Base-by-base conservation (phyloP, 2,797 vertebrate species). In the Sciurus carolinensis region DNA sequence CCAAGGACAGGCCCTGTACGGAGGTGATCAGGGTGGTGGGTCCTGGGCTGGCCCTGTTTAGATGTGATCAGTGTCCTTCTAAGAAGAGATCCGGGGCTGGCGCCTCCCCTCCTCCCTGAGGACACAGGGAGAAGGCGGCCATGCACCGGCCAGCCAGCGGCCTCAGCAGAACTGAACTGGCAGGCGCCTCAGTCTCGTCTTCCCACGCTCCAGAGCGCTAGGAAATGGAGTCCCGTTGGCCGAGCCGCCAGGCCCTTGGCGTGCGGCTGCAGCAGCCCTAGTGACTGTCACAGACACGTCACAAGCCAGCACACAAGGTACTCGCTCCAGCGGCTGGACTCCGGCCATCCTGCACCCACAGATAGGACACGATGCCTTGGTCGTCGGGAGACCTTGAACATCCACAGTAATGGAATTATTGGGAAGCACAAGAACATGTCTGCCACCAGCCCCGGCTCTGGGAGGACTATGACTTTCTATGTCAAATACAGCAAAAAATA, bases 311-410 rank as follows among this genome's bases (percentile, higher is more conserved):
- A 15, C 17, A 4, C 52, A 52, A 64, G 91, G 87, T 92, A 98
- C 99, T 98, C 96, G 99, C 99, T 98, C 99, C 99, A 2, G 99
- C 99, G 57, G 99, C 99, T 88, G 99, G 99, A 98, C 99, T 99
- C 98, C 99, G 99, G 85, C 98, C 98, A 90, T 99, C 99, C 69
- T 99, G 98, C 94, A 98, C 98, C 99, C 99, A 99, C 80, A 99
- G 95, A 98, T 98, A 99, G 0, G 98, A 99, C 62, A 99, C 97
- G 22, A 99, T 98, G 1, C 97, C 97, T 91, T 98, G 98, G 98
- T 99, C 99, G 66, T 99, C 98, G 20, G 98, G 97, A 66, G 99
- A 99, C n/a, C 98, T 98, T 7, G 99, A 99, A 92, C 99, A 99
- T 99, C 98, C 96, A 99, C 99, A 62, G 99, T 98, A 98, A 99